Evolutionary conservation across 1,140 invertebrate genomes (phyloP).

Genomic region (Amyelois transitella): DNA sequence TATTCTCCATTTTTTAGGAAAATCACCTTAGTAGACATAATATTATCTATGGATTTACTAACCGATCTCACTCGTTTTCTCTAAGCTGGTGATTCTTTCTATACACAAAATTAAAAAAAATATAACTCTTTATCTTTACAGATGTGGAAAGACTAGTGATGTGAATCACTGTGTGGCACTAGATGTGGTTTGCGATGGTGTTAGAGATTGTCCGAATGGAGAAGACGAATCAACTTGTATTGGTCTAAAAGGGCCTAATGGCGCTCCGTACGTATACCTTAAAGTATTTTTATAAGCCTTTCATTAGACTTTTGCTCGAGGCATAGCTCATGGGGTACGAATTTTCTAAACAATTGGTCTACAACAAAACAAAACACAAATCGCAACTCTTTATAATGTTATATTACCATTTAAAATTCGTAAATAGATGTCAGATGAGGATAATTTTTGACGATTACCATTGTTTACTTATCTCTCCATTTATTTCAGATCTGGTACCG

Average conservation of each 20-base stretch:
- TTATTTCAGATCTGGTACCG: conserved; percentile 47
- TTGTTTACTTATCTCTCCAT: too few species aligned
- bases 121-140: conserved; percentile 15
- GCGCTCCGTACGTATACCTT: conserved; percentile 42
- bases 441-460: background rate
- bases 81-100: too few species aligned
- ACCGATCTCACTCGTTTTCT: too few species aligned
- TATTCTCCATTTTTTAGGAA: too few species aligned
- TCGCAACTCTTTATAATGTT: background rate
- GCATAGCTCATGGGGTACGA: too few species aligned
- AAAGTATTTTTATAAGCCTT: too few species aligned
- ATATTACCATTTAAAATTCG: background rate
- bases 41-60: too few species aligned
- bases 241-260: conserved; percentile 34
- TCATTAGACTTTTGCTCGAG: background rate
- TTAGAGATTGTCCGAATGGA: conserved; percentile 79
- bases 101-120: background rate
- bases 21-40: too few species aligned
- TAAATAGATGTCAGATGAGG: background rate
- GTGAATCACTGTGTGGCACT: conserved; percentile 76
- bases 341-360: too few species aligned
- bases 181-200: conserved; percentile 83
- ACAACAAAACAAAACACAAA: too few species aligned
- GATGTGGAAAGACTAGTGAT: conserved; percentile 30
- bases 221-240: conserved; percentile 78